These are phyloP conservation scores for Halictus quadricinctus DNA, from an alignment of 2,888 invertebrate species.

Conservation along the genomic window DNA sequence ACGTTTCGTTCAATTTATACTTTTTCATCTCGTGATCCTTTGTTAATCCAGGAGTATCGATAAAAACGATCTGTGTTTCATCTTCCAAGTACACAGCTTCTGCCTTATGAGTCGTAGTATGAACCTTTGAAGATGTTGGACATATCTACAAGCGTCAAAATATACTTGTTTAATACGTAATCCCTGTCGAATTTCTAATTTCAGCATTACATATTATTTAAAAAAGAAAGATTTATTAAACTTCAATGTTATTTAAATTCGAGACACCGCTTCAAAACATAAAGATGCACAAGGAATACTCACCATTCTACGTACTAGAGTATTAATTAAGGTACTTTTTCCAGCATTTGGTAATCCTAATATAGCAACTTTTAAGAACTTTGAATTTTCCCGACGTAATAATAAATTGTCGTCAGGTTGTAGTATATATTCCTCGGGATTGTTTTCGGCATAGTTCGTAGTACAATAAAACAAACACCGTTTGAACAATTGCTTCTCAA, in stretches of 20 bases:
- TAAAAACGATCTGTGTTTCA: constrained; percentile 94
- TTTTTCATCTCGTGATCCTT: constrained; percentile 87
- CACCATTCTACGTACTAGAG: constrained; percentile 91
- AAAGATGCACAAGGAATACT: constrained; percentile 62
- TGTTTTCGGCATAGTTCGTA: background rate
- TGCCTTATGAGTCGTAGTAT: constrained; percentile 87
- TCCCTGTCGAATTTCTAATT: background rate
- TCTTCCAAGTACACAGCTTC: constrained; percentile 88
- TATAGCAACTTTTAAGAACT: constrained; percentile 85
- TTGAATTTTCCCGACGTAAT: constrained; percentile 24
- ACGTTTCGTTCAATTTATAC: constrained; percentile 84
- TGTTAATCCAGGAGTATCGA: constrained; percentile 97
- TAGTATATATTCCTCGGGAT: background rate
- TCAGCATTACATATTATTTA: background rate
- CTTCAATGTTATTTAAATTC: background rate
- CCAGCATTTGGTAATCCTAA: constrained; percentile 97
- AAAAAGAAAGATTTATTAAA: background rate
- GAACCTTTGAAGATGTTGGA: constrained; percentile 95
- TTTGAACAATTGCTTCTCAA: background rate
- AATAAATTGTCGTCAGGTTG: background rate
- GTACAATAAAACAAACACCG: constrained; percentile 25
- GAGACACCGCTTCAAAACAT: background rate
- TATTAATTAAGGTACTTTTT: constrained; percentile 97
- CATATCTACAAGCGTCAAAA: constrained; percentile 87
- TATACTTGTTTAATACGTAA: background rate